Evolutionary conservation across 2,797 vertebrate genomes (phyloP).

Genomic region (Alfaro cultratus): DNA sequence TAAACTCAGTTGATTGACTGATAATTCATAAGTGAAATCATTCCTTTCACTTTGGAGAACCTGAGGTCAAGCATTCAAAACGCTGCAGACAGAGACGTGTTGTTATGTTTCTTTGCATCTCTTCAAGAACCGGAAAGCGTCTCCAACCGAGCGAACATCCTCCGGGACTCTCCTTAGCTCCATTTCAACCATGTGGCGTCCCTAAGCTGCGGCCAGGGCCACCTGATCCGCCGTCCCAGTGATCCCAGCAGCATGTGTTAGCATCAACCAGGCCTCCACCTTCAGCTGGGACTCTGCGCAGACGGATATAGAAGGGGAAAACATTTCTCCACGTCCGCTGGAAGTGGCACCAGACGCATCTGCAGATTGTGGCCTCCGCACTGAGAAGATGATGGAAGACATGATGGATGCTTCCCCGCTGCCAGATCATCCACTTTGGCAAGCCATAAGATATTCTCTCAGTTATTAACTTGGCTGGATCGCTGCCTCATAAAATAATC

Average conservation of each 20-base stretch:
- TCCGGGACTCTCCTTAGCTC: constrained; percentile 10
- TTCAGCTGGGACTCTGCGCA: constrained; percentile 58
- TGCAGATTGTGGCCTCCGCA: constrained; percentile 16
- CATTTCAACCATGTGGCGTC: constrained; percentile 32
- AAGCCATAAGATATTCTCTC: constrained; percentile 18
- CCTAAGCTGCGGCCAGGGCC: constrained; percentile 25
- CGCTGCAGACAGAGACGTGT: background rate
- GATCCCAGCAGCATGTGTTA: constrained; percentile 36
- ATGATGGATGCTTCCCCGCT: constrained; percentile 2
- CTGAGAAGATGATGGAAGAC: constrained; percentile 12
- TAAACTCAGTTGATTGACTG: background rate
- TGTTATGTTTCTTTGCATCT: background rate
- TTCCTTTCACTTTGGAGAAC: background rate
- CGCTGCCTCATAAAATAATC: constrained; percentile 19
- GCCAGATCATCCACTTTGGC: constrained; percentile 28
- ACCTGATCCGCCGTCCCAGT: constrained; percentile 40
- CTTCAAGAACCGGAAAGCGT: background rate
- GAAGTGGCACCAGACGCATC: constrained; percentile 7
- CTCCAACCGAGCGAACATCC: background rate
- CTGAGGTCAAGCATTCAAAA: background rate
- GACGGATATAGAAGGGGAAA: constrained; percentile 21
- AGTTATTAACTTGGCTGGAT: constrained; percentile 28
- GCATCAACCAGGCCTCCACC: constrained; percentile 38
- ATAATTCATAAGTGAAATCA: background rate
- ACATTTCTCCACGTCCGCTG: background rate